Percentiles rank a stretch among this genome's conserved stretches.
Conservation (phyloP, 2,797 vertebrate genomes). For the Acipenser transmontanus region DNA sequence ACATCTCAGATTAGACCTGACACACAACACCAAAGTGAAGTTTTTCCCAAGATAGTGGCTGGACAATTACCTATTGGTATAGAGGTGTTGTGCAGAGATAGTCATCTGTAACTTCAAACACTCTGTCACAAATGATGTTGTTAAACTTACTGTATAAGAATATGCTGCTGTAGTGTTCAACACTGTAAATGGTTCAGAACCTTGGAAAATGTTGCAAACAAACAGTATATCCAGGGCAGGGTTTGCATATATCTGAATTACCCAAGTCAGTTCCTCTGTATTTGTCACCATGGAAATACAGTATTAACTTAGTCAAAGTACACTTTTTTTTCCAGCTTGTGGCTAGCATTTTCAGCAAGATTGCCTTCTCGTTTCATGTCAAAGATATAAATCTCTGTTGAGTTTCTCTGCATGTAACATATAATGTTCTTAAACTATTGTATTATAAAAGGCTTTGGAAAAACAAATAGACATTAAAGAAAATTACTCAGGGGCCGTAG, state of each 20-base stretch:
- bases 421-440: neutral
- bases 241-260: neutral
- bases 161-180: neutral
- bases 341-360: neutral
- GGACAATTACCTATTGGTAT: too few relatives aligned
- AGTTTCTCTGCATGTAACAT: neutral
- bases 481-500: too few relatives aligned
- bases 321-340: neutral
- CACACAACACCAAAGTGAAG: too few relatives aligned
- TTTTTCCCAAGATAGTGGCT: too few relatives aligned
- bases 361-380: neutral
- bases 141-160: too few relatives aligned
- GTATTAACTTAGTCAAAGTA: neutral
- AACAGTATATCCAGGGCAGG: too few relatives aligned
- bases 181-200: neutral
- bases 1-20: too few relatives aligned
- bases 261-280: neutral
- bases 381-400: neutral
- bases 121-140: too few relatives aligned
- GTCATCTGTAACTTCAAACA: too few relatives aligned
- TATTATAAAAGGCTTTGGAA: neutral
- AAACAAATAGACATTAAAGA: neutral
- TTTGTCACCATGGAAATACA: neutral
- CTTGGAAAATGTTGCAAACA: too few relatives aligned
- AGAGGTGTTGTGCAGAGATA: conserved; percentile 21